These are phyloP conservation scores for Macrosiphum euphorbiae DNA, from an alignment of 2,888 invertebrate genomes.

Conservation along the genomic window DNA sequence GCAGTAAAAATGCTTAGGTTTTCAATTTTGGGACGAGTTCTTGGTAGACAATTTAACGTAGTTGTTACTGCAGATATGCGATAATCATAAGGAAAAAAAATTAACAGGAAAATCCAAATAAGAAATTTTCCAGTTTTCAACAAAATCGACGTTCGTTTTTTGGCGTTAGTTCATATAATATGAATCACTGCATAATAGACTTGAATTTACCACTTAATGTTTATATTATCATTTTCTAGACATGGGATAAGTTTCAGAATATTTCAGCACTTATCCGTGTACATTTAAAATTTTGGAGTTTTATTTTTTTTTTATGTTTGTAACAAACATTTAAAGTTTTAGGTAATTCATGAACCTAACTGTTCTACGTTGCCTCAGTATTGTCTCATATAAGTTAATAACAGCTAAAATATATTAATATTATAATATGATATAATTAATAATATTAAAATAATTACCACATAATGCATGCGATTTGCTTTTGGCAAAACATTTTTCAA, in stretches of 20 bases:
- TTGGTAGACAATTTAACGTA: no score
- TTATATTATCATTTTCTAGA: background rate
- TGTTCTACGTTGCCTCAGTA: background rate
- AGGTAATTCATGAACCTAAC: background rate
- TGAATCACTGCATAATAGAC: background rate
- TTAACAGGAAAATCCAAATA: no score
- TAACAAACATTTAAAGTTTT: background rate
- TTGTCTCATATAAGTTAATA: background rate
- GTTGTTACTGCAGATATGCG: no score
- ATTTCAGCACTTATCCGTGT: background rate
- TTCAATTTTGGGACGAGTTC: background rate
- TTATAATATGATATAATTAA: background rate
- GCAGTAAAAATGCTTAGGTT: background rate
- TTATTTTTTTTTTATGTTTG: background rate
- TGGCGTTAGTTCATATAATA: background rate
- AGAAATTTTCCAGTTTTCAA: background rate
- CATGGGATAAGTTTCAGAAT: background rate
- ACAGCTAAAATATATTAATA: background rate
- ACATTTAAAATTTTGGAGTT: background rate
- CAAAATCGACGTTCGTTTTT: background rate
- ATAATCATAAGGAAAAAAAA: no score
- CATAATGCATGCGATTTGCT: background rate
- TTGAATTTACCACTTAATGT: background rate
- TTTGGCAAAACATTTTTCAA: background rate
- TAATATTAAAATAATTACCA: background rate